Base-by-base conservation (phyloP, 2,888 invertebrate genomes). In the Elgonia sp. region DNA sequence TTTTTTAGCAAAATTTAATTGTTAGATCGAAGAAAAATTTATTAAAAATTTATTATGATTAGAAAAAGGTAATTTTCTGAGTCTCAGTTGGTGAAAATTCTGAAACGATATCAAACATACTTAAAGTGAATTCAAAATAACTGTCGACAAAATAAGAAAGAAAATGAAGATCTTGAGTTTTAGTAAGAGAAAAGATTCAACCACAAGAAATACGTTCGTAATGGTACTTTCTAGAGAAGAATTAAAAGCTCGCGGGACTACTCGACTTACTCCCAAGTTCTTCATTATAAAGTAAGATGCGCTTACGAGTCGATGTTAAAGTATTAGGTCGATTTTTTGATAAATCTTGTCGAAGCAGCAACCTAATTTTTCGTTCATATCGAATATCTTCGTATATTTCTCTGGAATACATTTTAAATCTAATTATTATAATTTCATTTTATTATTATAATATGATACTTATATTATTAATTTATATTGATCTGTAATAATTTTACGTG, bases 221-320 rank as follows among this genome's bases (percentile, higher is more conserved):
- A 76, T 83, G 67, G 69, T 83, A 67, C 37, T 60, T 69, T 63
- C 65, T 42, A 21, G 57, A 73, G 40, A 85, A 79, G 73, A 85
- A 80, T 79, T 57, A 79, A 85, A 79, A 85, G 85, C 85, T 79
- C 85, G 77, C 69, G 70, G 70, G 73, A 85, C 63, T 80, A 85
- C 85, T 85, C 73, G 79, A 83, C 69, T 75, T 76, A 75, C 69
- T 76, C 60, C 75, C 73, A 65, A 80, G 73, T 79, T 80, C 85
- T 85, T 85, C 79, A 79, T 85, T 79, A 73, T 73, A 79, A 85
- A 79, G 79, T 80, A 85, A 72, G 73, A 85, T 85, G 85, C 73
- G 83, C 76, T 75, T 83, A 69, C 60, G 37, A 69, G 65, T 67
- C 75, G 70, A 75, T 73, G 73, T 67, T 81, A 65, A 75, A 83